Percentiles rank a stretch among this genome's conserved stretches.
Conservation (phyloP, 2,113 vertebrate genomes). For the Phalacrocorax pelagicus region DNA sequence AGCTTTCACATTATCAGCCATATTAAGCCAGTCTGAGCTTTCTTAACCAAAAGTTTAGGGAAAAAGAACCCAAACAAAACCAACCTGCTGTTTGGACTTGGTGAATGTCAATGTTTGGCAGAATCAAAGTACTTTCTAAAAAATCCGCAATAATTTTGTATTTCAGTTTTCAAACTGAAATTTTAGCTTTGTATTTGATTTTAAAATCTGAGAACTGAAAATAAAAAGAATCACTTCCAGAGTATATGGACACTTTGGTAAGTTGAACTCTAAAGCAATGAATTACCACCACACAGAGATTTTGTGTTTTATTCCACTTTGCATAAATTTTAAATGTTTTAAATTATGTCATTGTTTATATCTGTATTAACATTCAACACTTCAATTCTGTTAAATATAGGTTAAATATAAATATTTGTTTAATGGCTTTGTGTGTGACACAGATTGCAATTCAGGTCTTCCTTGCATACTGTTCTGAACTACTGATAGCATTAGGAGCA, state of each 20-base stretch:
- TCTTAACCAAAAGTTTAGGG: not conserved
- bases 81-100: not conserved
- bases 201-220: not conserved
- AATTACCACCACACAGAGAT: not conserved
- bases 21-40: not conserved
- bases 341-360: not conserved
- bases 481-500: constrained; percentile 17
- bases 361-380: not conserved
- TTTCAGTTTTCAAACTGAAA: not conserved
- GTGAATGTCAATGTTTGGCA: not conserved
- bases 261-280: not conserved
- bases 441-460: constrained; percentile 43
- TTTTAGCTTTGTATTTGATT: not conserved
- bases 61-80: too few relatives aligned
- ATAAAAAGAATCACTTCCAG: not conserved
- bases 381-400: constrained; percentile 1
- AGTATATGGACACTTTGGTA: not conserved
- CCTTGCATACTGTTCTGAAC: constrained; percentile 16
- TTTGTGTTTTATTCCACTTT: not conserved
- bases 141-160: not conserved
- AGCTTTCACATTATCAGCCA: not conserved
- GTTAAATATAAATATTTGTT: constrained; percentile 44
- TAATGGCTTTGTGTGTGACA: constrained; percentile 39
- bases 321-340: not conserved
- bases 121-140: not conserved